A percentile compares a stretch with the other conserved stretches of the same genome.
Evolutionary conservation across 2,888 invertebrate genomes (phyloP).

Genomic region (Thera obeliscata): DNA sequence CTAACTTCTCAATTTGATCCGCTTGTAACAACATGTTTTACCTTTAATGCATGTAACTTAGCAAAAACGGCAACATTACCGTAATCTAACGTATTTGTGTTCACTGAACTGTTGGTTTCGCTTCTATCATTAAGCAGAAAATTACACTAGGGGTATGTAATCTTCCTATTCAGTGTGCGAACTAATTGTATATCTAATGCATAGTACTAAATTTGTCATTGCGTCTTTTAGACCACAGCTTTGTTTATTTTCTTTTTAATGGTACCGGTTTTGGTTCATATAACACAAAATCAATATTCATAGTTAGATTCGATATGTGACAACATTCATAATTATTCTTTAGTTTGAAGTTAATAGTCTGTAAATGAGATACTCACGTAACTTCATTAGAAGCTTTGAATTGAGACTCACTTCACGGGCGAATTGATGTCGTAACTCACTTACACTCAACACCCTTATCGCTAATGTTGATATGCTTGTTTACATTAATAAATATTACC

Average conservation of each 20-base stretch:
- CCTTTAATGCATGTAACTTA: slow-evolving; percentile 42
- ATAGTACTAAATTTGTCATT: background rate
- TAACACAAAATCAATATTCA: no score
- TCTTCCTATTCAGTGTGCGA: slow-evolving; percentile 15
- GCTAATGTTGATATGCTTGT: slow-evolving; percentile 21
- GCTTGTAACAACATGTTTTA: slow-evolving; percentile 32
- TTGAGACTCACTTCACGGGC: slow-evolving; percentile 23
- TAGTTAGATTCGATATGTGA: no score
- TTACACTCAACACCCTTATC: slow-evolving; percentile 20
- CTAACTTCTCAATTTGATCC: slow-evolving; percentile 14
- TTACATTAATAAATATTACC: slow-evolving; percentile 22
- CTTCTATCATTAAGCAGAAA: slow-evolving; percentile 42
- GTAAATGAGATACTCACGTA: slow-evolving; percentile 13
- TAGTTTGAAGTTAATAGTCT: slow-evolving; percentile 4
- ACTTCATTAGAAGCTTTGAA: slow-evolving; percentile 20
- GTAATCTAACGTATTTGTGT: slow-evolving; percentile 49
- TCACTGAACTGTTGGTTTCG: slow-evolving; percentile 49
- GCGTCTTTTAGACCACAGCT: background rate
- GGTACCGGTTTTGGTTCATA: background rate
- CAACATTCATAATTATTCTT: background rate
- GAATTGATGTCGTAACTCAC: slow-evolving; percentile 31
- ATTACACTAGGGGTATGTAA: slow-evolving; percentile 33
- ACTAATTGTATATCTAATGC: background rate
- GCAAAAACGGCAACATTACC: slow-evolving; percentile 47
- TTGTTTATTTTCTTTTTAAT: background rate